These are phyloP conservation scores for Samia ricini DNA, from an alignment of 1,140 invertebrate genomes.

Conservation along the genomic window DNA sequence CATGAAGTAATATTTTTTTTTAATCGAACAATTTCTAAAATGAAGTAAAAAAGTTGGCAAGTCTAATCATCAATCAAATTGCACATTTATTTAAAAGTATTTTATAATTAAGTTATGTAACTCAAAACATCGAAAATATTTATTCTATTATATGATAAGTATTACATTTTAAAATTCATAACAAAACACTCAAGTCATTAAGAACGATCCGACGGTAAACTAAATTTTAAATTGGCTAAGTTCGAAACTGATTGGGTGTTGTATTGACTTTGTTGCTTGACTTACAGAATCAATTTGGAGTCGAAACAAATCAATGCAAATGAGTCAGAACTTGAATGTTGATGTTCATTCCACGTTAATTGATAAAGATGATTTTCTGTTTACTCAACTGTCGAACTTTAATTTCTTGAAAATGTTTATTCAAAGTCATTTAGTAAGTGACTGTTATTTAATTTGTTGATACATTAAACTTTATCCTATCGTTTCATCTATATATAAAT, in stretches of 20 bases:
- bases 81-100: too few relatives aligned
- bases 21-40: too few relatives aligned
- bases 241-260: slow-evolving; percentile 17
- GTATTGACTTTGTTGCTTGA: slow-evolving; percentile 10
- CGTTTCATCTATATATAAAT: too few relatives aligned
- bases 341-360: slow-evolving; percentile 22
- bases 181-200: not conserved
- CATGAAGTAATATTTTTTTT: too few relatives aligned
- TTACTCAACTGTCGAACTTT: not conserved
- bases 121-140: too few relatives aligned
- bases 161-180: not conserved
- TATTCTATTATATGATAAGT: not conserved
- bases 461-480: too few relatives aligned
- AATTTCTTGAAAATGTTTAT: not conserved
- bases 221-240: slow-evolving; percentile 34
- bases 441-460: not conserved
- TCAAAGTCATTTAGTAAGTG: not conserved
- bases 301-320: slow-evolving; percentile 24
- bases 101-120: too few relatives aligned
- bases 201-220: not conserved
- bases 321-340: slow-evolving; percentile 15
- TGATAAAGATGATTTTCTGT: slow-evolving; percentile 8
- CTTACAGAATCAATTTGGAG: slow-evolving; percentile 7
- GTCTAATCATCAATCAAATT: too few relatives aligned
- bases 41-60: too few relatives aligned